Conservation (phyloP, 2,113 vertebrate species). For the Meles meles region DNA sequence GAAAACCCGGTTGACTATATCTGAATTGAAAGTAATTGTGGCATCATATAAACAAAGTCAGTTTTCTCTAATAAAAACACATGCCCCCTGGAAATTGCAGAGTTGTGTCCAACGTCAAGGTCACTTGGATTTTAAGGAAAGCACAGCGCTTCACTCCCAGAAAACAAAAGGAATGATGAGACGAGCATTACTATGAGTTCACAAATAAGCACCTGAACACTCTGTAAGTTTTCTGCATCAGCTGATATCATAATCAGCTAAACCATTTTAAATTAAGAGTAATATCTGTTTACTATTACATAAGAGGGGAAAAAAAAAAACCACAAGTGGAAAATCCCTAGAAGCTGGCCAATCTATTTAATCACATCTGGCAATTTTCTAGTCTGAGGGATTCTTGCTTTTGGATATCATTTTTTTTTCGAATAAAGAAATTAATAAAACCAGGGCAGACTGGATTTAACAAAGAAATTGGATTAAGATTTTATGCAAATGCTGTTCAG, state of each 20-base stretch:
- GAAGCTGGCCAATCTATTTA: constrained; percentile 76
- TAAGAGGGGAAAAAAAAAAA: constrained; percentile 44
- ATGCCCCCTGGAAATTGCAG: not conserved
- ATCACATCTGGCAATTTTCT: constrained; percentile 76
- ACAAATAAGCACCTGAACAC: constrained; percentile 18
- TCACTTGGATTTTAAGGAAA: not conserved
- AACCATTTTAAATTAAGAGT: constrained; percentile 72
- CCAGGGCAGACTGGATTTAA: constrained; percentile 43
- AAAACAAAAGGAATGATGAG: constrained; percentile 33
- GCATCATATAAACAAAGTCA: not conserved
- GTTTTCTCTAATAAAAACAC: not conserved
- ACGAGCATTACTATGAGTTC: not conserved
- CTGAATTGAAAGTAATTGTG: not conserved
- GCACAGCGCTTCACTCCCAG: not conserved
- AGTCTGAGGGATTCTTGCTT: constrained; percentile 70
- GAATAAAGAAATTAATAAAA: constrained; percentile 71
- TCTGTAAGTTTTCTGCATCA: constrained; percentile 53
- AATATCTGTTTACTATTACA: constrained; percentile 75
- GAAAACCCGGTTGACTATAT: not conserved
- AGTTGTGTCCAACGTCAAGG: not conserved
- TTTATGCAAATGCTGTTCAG: not conserved
- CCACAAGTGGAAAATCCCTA: constrained; percentile 62
- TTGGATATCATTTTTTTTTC: constrained; percentile 37
- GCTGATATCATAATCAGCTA: constrained; percentile 65
- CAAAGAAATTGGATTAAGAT: constrained; percentile 14